Base-by-base conservation (phyloP, 2,888 invertebrate genomes). In the Cephus pulcher region DNA sequence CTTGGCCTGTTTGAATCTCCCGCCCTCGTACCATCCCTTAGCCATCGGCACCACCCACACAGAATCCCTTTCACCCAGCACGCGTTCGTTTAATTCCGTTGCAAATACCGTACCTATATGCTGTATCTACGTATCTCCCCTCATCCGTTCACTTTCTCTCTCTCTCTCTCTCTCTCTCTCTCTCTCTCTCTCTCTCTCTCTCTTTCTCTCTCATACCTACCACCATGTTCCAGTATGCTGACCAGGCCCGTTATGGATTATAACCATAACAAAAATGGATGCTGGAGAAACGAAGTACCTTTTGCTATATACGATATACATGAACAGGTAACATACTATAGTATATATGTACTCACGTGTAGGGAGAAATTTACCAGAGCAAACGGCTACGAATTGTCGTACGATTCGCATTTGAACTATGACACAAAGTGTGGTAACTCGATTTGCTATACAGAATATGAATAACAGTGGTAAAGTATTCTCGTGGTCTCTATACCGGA, bases 71-170 rank as follows among this genome's bases (percentile, higher is more conserved):
- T 23, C 32, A 56, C 56, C 34, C 33, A 35, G 32, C 69, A 73
- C 76, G 75, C 69, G 34, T 35, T 68, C 40, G 69, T 79, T 80
- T 80, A 79, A 80, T 80, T 79, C 79, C 78, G 76, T n/a, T 68
- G 76, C 75, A 79, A 79, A 81, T 76, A 78, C 76, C 71, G 68
- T 73, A 40, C 40, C 74, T 69, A 56, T 56, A 56, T 56, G 15
- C 56, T 15, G 56, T 23, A 56, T 56, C 56, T 23, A 56, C 56
- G 56, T 56, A 56, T 56, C 56, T 56, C 32, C 32, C 71, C 3
- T 12, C 71, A 32, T 32, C 23, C 71, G 32, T 32, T 33, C 71
- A 15, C 15, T 32, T 30, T 71, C 30, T 33, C 15, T 71, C 71
- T 71, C 33, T 33, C 12, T 56, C 23, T 23, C 40, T 56, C 40